Evolutionary conservation across 2,888 invertebrate genomes (phyloP).

Genomic region (Stegophylla sp.): DNA sequence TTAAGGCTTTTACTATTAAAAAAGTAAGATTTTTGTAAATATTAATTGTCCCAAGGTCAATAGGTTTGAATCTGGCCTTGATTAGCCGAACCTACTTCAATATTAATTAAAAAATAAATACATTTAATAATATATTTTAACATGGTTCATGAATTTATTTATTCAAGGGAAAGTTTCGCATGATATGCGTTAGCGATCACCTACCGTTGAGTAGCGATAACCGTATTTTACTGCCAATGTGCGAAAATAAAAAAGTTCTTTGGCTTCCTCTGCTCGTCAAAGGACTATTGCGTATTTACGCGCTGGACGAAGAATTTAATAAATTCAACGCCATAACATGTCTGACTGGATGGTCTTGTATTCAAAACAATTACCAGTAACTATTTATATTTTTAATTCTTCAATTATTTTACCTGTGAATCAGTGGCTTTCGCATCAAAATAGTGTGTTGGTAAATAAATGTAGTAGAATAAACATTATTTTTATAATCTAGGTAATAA

Average conservation of each 20-base stretch:
- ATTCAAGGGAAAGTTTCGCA: constrained; percentile 55
- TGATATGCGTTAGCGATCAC: constrained; percentile 53
- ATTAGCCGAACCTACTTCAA: no score
- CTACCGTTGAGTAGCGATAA: constrained; percentile 4
- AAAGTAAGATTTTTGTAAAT: no score
- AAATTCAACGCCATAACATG: constrained; percentile 45
- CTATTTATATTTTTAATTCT: not conserved
- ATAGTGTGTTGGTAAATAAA: no score
- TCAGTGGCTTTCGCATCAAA: no score
- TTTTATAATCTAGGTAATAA: no score
- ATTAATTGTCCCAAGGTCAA: no score
- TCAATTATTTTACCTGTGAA: not conserved
- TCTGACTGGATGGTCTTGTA: constrained; percentile 48
- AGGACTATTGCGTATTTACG: constrained; percentile 34
- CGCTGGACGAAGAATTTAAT: constrained; percentile 4
- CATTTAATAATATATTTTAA: no score
- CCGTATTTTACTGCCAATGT: constrained; percentile 26
- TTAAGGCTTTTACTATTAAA: no score
- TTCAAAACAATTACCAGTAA: constrained; percentile 38
- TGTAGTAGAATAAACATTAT: no score
- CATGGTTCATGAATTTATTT: no score
- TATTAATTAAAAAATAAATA: no score
- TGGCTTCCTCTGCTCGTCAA: constrained; percentile 51
- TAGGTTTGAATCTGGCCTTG: no score
- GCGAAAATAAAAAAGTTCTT: constrained; percentile 24